phyloP scores from a whole-genome alignment of 2,888 invertebrate genomes.

The Tetrapedia diversipes region DNA sequence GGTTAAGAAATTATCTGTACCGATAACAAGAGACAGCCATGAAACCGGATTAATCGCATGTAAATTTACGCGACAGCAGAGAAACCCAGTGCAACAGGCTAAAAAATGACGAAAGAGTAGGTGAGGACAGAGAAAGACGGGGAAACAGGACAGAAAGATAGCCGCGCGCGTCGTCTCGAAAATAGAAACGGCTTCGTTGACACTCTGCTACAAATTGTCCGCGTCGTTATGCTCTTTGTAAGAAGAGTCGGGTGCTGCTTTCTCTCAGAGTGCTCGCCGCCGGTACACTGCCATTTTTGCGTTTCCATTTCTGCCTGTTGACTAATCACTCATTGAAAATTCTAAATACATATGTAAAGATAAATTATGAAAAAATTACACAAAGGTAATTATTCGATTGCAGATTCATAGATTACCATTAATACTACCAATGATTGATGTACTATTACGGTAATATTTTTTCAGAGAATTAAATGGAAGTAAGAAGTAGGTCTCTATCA shows the following conservation, averaged over 20 bases:
- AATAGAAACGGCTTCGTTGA: conserved; percentile 81
- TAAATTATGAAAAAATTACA: not conserved
- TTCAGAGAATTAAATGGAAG: not conserved
- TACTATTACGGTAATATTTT: not conserved
- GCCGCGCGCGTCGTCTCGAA: conserved; percentile 72
- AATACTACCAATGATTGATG: not conserved
- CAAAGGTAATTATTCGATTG: not conserved
- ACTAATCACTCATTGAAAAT: not conserved
- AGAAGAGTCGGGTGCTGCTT: conserved; percentile 50
- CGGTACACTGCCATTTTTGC: conserved; percentile 22
- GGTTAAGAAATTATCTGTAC: conserved; percentile 38
- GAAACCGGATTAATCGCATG: conserved; percentile 55
- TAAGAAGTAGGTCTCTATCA: not conserved
- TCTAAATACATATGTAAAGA: not conserved
- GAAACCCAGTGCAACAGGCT: conserved; percentile 40
- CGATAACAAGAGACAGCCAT: conserved; percentile 47
- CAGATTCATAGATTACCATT: not conserved
- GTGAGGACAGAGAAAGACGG: conserved; percentile 46
- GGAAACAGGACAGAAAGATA: conserved; percentile 58
- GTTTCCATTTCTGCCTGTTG: not conserved
- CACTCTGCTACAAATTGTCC: conserved; percentile 82
- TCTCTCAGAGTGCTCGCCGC: not conserved
- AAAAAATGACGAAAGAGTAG: conserved; percentile 56
- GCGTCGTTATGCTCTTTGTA: conserved; percentile 78
- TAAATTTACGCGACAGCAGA: conserved; percentile 41